A percentile compares a stretch with the other conserved stretches of the same genome.
Conservation (phyloP, 2,797 vertebrate genomes). For the Dicrostonyx torquatus region DNA sequence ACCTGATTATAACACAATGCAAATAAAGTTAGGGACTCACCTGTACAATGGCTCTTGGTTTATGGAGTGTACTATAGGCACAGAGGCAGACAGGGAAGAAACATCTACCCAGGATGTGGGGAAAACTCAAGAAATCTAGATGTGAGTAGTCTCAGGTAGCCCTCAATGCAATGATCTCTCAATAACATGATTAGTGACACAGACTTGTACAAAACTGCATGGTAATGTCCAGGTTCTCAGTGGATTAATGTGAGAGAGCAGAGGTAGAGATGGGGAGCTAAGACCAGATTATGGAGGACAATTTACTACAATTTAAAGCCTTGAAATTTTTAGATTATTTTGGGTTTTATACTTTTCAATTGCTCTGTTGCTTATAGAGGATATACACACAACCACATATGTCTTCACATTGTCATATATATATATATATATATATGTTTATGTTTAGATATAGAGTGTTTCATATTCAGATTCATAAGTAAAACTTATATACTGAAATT, state of each 20-base stretch:
- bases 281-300: not conserved
- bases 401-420: no score
- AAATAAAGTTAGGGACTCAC: not conserved
- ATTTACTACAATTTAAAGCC: not conserved
- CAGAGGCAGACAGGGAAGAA: not conserved
- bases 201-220: not conserved
- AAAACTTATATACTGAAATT: not conserved
- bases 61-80: rapidly evolving
- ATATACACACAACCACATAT: no score
- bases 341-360: not conserved
- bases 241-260: not conserved
- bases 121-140: not conserved
- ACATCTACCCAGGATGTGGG: not conserved
- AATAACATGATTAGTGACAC: not conserved
- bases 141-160: not conserved
- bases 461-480: not conserved
- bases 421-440: not conserved
- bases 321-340: not conserved
- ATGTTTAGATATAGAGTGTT: not conserved
- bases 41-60: not conserved
- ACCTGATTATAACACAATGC: not conserved
- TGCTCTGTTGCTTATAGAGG: not conserved
- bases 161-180: not conserved
- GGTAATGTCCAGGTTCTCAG: not conserved
- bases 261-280: not conserved